Base-by-base conservation (phyloP, 1,140 invertebrate species). In the Heterodera carotae region DNA sequence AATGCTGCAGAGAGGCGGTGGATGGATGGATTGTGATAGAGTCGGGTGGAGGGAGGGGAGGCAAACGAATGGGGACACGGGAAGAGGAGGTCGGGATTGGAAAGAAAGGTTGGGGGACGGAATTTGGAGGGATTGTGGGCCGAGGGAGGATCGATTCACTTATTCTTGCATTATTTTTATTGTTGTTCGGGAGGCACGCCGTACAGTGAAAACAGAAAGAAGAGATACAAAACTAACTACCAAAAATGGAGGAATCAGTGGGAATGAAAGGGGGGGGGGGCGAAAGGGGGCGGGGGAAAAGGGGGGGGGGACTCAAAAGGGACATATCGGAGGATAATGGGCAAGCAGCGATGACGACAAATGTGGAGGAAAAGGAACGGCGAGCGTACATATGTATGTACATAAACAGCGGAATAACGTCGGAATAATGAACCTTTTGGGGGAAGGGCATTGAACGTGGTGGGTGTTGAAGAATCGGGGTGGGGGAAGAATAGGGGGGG, bases 401-500 rank as follows among this genome's bases (percentile, higher is more conserved):
- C 48, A 53, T 18, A 15, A 53, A 22, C 12, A 53, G 15, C 4
- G 48, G 48, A 18, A 15, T 22, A 53, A 53, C 22, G 48, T 4
- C 18, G 18, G 48, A 53, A 53, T 53, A 53, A 53, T 53, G 48
- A 53, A 53, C 48, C 48, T 18, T 53, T 53, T 53, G 12, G 48
- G 71, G 68, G 78, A 76, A 15, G 78, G 81, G 75, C 88, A 86
- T 85, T 88, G 75, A 81, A 88, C 85, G 29, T 34, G 31, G 3
- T 70, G 31, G 27, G 62, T 15, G 33, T 25, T 31, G 12, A 25
- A 53, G 43, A 8, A 39, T 70, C 22, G 29, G 56, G 56, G 56
- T 18, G 10, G 43, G 25, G 48, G 48, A 53, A 18, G 39, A 43
- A 43, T 0, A 12, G 39, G 39, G 39, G 39, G 39, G 39, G 2